A percentile compares a stretch with the other conserved stretches of the same genome.
These are phyloP conservation scores for Pseudochaenichthys georgianus DNA, from an alignment of 2,797 vertebrate genomes.

Conservation along the genomic window DNA sequence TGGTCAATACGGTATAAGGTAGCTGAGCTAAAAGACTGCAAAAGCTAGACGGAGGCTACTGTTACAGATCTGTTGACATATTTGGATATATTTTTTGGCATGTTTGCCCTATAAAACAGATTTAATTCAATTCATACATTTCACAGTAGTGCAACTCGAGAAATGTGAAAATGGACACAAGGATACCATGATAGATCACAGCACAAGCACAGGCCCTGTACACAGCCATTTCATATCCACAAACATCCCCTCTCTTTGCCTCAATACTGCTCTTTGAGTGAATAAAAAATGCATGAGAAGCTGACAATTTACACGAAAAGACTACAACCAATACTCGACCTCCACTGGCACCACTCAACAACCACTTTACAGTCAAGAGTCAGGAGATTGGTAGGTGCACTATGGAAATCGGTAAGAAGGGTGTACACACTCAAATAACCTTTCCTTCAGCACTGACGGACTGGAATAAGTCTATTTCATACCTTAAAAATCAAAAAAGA, in stretches of 20 bases:
- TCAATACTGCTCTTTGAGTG: conserved; percentile 13
- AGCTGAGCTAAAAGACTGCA: not conserved
- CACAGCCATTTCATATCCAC: conserved; percentile 42
- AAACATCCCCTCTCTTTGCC: conserved; percentile 18
- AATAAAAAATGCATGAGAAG: conserved; percentile 54
- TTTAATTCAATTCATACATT: conserved; percentile 37
- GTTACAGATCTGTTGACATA: conserved; percentile 22
- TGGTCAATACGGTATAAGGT: not conserved
- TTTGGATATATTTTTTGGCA: conserved; percentile 19
- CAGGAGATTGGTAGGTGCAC: conserved; percentile 18
- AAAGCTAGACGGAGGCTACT: not conserved
- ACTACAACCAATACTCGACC: conserved; percentile 41
- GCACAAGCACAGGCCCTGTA: conserved; percentile 22
- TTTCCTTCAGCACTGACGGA: conserved; percentile 28
- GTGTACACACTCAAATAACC: conserved; percentile 22
- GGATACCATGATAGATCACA: conserved; percentile 31
- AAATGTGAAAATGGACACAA: conserved; percentile 39
- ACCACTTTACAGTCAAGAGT: conserved; percentile 38
- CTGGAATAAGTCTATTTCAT: conserved; percentile 34
- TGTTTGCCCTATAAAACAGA: conserved; percentile 34
- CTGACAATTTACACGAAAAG: conserved; percentile 48
- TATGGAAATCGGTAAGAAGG: conserved; percentile 30
- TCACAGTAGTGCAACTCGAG: conserved; percentile 29
- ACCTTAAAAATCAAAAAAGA: conserved; percentile 37
- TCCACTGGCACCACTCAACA: conserved; percentile 30